Base-by-base conservation (phyloP, 2,888 invertebrate species). In the Melanostoma scalare region DNA sequence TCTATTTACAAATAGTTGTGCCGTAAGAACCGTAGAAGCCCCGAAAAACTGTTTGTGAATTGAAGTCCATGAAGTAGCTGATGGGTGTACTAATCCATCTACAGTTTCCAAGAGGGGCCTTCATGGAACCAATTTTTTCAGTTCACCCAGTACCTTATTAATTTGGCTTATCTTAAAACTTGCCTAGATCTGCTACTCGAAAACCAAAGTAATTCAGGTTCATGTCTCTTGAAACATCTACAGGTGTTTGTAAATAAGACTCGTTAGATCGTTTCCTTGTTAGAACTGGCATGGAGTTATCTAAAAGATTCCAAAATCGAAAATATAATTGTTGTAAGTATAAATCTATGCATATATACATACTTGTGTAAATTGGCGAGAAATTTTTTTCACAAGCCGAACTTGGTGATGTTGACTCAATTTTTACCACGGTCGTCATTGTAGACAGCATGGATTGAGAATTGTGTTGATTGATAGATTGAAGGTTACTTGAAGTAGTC, bases 281-380 rank as follows among this genome's bases (percentile, higher is more conserved):
- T 85, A 96, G 95, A 86, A 96, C 95, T 86, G 96, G 96, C 90
- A 96, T 96, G 58, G 93, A 93, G 88, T 93, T 93, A 91, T 90
- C 90, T 91, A 82, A 46, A 6, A 6, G 58, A 52, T 8, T 6
- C 20, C 20, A 20, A 20, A 20, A 20, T 20, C 20, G 20, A 20
- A 20, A 20, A 20, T 20, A 20, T 20, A 20, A 20, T 20, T 20
- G 20, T 20, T 20, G 20, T 20, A 20, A 1, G 20, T 9, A 10
- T 61, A 53, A 3, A 6, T 38, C 0, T 42, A 4, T 30, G 46
- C 3, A 42, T n/a, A 6, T 3, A 8, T 2, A 30, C 86, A 55
- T 86, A 89, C 90, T 89, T 87, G 88, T 87, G 77, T 71, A 86
- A 36, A 86, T 84, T 52, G 87, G 78, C 30, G 86, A 72, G 20